Evolutionary conservation across 2,888 invertebrate species (phyloP).

Genomic region (Criorhina ranunculi): DNA sequence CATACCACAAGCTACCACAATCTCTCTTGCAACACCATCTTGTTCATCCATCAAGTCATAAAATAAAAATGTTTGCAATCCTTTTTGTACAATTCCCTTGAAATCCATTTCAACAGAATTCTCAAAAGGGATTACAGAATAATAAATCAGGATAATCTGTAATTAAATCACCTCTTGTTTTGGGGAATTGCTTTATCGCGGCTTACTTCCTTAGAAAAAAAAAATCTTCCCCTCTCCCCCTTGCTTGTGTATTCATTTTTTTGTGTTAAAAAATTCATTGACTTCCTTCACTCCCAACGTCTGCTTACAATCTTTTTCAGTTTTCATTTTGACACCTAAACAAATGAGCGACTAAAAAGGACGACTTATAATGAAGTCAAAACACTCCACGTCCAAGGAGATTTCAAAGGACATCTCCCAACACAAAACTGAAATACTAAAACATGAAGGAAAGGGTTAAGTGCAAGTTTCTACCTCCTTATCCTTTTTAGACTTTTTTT

Average conservation of each 20-base stretch:
- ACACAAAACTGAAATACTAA: background rate
- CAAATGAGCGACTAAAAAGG: slow-evolving; percentile 40
- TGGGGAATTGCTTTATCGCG: background rate
- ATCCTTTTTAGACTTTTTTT: slow-evolving; percentile 12
- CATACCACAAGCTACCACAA: too few relatives aligned
- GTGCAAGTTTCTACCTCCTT: slow-evolving; percentile 12
- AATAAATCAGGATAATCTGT: background rate
- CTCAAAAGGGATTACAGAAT: background rate
- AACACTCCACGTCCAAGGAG: slow-evolving; percentile 29
- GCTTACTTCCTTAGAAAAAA: background rate
- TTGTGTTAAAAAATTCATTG: slow-evolving; percentile 38
- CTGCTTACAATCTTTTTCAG: slow-evolving; percentile 22
- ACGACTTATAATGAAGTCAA: slow-evolving; percentile 49
- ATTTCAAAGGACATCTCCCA: slow-evolving; percentile 14
- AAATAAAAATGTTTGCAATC: too few relatives aligned
- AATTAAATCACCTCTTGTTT: slow-evolving; percentile 3
- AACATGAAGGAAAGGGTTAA: slow-evolving; percentile 22
- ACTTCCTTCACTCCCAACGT: slow-evolving; percentile 2
- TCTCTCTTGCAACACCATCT: too few relatives aligned
- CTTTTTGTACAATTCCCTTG: too few relatives aligned
- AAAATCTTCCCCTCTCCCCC: background rate
- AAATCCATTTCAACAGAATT: too few relatives aligned
- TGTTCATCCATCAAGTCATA: too few relatives aligned
- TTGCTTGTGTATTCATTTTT: background rate
- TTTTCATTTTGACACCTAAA: slow-evolving; percentile 35